phyloP scores from a whole-genome alignment of 2,888 invertebrate species.

The Scaeva pyrastri region DNA sequence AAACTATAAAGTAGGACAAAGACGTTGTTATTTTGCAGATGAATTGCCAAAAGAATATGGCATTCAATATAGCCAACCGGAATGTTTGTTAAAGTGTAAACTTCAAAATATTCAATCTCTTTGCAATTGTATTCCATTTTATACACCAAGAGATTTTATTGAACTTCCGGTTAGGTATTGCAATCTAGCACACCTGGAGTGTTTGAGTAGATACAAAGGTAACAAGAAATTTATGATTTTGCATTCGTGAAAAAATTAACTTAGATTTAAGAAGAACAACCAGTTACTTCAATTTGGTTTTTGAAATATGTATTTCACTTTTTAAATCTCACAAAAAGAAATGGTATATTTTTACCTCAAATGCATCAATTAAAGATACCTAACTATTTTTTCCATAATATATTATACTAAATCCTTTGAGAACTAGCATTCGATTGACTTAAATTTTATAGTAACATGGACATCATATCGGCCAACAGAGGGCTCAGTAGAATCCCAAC shows the following conservation, averaged over 20 bases:
- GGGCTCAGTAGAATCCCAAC: slow-evolving; percentile 33
- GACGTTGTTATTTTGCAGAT: slow-evolving; percentile 79
- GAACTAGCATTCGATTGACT: not conserved
- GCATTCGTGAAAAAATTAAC: no score
- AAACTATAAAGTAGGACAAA: slow-evolving; percentile 72
- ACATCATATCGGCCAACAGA: slow-evolving; percentile 68
- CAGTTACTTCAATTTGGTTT: no score
- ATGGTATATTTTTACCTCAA: no score
- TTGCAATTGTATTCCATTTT: slow-evolving; percentile 80
- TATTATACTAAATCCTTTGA: no score
- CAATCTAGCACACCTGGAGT: slow-evolving; percentile 78
- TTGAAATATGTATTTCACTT: no score
- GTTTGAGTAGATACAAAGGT: slow-evolving; percentile 79
- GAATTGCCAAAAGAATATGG: slow-evolving; percentile 75
- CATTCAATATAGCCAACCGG: slow-evolving; percentile 73
- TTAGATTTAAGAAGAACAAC: no score
- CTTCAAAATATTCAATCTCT: slow-evolving; percentile 74
- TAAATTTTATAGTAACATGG: slow-evolving; percentile 75
- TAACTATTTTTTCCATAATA: no score
- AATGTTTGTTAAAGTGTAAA: slow-evolving; percentile 79
- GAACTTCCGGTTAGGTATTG: slow-evolving; percentile 76
- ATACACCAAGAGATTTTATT: slow-evolving; percentile 67
- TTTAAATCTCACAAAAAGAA: no score
- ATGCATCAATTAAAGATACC: no score
- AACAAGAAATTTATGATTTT: not conserved